Base-by-base conservation (phyloP, 23 tunicate genomes). In the Botrylloides violaceus region DNA sequence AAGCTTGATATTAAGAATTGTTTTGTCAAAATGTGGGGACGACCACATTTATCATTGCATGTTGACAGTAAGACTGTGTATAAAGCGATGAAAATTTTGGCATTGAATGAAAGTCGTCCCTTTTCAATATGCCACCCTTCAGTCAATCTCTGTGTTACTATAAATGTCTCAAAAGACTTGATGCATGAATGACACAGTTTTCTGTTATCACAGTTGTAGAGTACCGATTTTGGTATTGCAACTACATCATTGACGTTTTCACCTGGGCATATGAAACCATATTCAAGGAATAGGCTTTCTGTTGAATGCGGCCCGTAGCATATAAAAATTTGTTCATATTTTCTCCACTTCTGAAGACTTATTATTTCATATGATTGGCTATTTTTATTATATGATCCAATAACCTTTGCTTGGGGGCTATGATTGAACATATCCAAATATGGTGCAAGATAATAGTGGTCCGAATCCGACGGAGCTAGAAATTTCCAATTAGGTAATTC, bases 371-470 rank as follows among this genome's bases (percentile, higher is more conserved):
- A 88, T 28, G 59, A 38, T 32, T 78, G 29, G 24, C 35, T 35
- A 1, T 23, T 58, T 7, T 37, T 20, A 70, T 88, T 88, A 62
- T 73, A 88, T 15, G 30, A 31, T 5, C 84, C 83, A 50, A 71
- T 34, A 12, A 81, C 85, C 23, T 73, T 34, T 2, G 88, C 83
- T 4, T 36, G 31, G n/a, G 76, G 58, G 32, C 66, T 34, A 43
- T 88, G 96, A 55, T 88, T 88, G 32, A 88, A 71, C n/a, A 88
- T 59, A 43, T 88, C 96, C 32, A 88, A 49, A 66, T 59, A 88
- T 6, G 96, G 96, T n/a, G 79, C 81, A 20, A 88, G 61, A 47
- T 64, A 88, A 49, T 72, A 88, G 34, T 66, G 36, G 59, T 82
- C 88, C 24, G 80, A 63, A 36, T 70, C 71, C 28, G 80, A 63